phyloP scores from a whole-genome alignment of 2,888 invertebrate species.

The Drosophila subquinaria region DNA sequence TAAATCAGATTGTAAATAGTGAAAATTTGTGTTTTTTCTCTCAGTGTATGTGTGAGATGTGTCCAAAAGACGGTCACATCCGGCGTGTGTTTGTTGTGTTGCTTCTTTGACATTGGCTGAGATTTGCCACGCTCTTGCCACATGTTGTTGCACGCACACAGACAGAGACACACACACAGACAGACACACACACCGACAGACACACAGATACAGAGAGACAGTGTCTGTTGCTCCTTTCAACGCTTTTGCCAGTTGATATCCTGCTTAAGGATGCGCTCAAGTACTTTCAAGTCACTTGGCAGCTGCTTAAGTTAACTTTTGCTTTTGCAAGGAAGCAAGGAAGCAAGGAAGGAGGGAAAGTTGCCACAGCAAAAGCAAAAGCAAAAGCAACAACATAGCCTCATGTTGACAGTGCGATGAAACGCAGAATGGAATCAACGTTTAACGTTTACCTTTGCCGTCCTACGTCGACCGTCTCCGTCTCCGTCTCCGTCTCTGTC shows the following conservation, averaged over 20 bases:
- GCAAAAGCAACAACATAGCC: background rate
- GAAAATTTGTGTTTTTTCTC: background rate
- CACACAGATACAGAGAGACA: constrained; percentile 33
- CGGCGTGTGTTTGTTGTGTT: constrained; percentile 33
- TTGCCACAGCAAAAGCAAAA: constrained; percentile 4
- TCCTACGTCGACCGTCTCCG: no score
- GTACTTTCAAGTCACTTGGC: constrained; percentile 81
- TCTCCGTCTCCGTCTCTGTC: background rate
- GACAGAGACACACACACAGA: constrained; percentile 24
- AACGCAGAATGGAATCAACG: constrained; percentile 52
- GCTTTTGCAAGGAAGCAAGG: constrained; percentile 48
- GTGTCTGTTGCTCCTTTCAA: constrained; percentile 62
- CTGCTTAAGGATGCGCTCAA: constrained; percentile 82
- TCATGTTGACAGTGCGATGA: constrained; percentile 63
- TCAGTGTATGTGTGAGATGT: constrained; percentile 1
- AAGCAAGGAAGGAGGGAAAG: constrained; percentile 15
- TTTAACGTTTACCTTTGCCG: constrained; percentile 28
- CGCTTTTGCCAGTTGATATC: constrained; percentile 81
- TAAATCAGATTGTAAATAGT: no score
- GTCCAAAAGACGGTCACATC: constrained; percentile 41
- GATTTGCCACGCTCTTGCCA: constrained; percentile 51
- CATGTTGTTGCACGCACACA: constrained; percentile 42
- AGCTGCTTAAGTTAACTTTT: constrained; percentile 82
- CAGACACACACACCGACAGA: constrained; percentile 34
- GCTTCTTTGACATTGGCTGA: constrained; percentile 69